Conservation (phyloP, 1,140 invertebrate species). For the Camponotus vicinus region DNA sequence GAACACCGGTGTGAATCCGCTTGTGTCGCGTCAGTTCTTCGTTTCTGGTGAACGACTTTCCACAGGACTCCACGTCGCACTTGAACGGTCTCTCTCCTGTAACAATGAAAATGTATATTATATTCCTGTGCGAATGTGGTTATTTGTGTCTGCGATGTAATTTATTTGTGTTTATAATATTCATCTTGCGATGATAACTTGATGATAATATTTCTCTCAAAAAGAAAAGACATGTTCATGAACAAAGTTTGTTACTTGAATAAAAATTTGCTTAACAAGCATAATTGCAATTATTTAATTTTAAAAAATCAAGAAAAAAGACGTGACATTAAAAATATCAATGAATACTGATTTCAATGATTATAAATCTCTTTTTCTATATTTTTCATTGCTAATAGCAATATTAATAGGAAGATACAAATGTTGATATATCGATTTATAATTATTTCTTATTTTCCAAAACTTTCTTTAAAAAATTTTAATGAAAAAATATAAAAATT, state of each 20-base stretch:
- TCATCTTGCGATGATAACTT: neutral
- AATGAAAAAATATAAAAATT: neutral
- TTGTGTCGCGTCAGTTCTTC: constrained; percentile 97
- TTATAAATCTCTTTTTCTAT: neutral
- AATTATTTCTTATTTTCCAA: neutral
- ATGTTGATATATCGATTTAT: neutral
- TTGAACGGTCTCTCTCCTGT: constrained; percentile 94
- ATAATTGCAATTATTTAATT: neutral
- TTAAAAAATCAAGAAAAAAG: neutral
- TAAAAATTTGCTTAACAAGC: neutral
- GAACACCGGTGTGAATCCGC: constrained; percentile 94
- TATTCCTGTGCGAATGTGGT: neutral
- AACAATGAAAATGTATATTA: constrained; percentile 71
- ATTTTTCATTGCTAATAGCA: neutral
- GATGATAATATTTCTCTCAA: neutral
- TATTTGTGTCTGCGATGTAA: neutral
- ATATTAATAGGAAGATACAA: too few relatives aligned
- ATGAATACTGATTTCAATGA: neutral
- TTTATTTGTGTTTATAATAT: neutral
- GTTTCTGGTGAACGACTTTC: constrained; percentile 96
- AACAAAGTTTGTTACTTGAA: neutral
- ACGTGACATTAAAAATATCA: neutral
- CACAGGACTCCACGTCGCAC: constrained; percentile 94
- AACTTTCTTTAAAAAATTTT: neutral
- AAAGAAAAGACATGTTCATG: neutral